These are phyloP conservation scores for Leucozona laternaria DNA, from an alignment of 2,888 invertebrate species.

Conservation along the genomic window DNA sequence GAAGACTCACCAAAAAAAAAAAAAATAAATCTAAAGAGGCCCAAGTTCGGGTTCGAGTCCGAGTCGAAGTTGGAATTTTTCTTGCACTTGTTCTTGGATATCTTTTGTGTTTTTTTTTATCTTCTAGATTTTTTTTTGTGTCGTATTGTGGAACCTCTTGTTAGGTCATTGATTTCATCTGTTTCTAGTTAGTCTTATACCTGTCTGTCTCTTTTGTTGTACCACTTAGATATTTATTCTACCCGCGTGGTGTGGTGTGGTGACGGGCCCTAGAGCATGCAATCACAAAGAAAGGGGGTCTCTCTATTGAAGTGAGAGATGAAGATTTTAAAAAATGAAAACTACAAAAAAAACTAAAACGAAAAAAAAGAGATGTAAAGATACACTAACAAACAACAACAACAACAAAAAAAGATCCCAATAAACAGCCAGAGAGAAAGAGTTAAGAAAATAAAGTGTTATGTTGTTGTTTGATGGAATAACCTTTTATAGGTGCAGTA, in stretches of 20 bases:
- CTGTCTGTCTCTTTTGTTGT: slow-evolving; percentile 67
- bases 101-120: slow-evolving; percentile 26
- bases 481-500: slow-evolving; percentile 75
- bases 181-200: slow-evolving; percentile 65
- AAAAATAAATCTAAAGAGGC: slow-evolving; percentile 17
- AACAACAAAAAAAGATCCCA: neutral
- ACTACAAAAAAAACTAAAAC: neutral
- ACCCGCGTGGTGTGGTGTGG: slow-evolving; percentile 21
- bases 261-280: slow-evolving; percentile 62
- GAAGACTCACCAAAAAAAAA: slow-evolving; percentile 23
- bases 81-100: slow-evolving; percentile 69
- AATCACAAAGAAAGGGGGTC: slow-evolving; percentile 50
- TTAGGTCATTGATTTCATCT: slow-evolving; percentile 76
- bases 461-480: slow-evolving; percentile 53
- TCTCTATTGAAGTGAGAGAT: slow-evolving; percentile 56
- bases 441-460: slow-evolving; percentile 56
- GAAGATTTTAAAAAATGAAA: slow-evolving; percentile 27
- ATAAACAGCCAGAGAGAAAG: slow-evolving; percentile 20
- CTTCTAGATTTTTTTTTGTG: slow-evolving; percentile 23
- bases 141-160: slow-evolving; percentile 54
- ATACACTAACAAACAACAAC: slow-evolving; percentile 30
- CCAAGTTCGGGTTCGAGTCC: slow-evolving; percentile 17
- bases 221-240: slow-evolving; percentile 60
- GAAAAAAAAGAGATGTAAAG: slow-evolving; percentile 8
- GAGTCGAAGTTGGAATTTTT: slow-evolving; percentile 56